Percentiles rank a stretch among this genome's conserved stretches.
phyloP scores from a whole-genome alignment of 2,797 vertebrate genomes.

The Enteromius radiatus region DNA sequence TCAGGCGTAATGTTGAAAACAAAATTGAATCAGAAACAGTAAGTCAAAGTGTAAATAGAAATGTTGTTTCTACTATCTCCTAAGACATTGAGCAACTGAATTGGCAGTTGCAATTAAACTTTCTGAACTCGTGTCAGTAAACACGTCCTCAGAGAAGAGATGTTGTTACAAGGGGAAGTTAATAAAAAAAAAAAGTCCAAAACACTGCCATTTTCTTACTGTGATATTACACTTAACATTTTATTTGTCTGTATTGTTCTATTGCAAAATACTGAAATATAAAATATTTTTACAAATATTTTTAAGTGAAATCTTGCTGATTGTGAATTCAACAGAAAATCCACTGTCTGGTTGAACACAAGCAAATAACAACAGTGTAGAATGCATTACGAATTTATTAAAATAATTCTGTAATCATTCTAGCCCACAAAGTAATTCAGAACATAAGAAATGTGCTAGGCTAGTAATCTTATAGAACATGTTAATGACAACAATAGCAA shows the following conservation, averaged over 20 bases:
- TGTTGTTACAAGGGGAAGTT: background rate
- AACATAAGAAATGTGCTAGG: background rate
- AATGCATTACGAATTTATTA: background rate
- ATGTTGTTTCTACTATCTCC: conserved; percentile 23
- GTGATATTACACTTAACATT: background rate
- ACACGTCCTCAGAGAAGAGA: background rate
- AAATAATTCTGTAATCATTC: background rate
- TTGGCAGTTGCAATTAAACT: background rate
- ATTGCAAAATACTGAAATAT: background rate
- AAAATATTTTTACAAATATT: background rate
- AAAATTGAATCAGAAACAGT: conserved; percentile 64
- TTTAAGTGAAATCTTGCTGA: background rate
- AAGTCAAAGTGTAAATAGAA: conserved; percentile 51
- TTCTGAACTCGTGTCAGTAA: background rate
- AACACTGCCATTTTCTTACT: background rate
- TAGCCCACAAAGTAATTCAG: background rate
- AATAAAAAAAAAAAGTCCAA: background rate
- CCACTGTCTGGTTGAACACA: background rate
- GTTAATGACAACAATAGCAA: background rate
- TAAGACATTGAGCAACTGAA: background rate
- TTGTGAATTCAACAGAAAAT: background rate
- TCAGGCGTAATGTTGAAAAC: conserved; percentile 31
- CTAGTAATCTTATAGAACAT: background rate
- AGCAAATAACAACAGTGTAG: background rate
- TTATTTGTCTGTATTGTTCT: background rate